Conservation (phyloP, 2,888 invertebrate species). For the Chrysolina oricalcia region DNA sequence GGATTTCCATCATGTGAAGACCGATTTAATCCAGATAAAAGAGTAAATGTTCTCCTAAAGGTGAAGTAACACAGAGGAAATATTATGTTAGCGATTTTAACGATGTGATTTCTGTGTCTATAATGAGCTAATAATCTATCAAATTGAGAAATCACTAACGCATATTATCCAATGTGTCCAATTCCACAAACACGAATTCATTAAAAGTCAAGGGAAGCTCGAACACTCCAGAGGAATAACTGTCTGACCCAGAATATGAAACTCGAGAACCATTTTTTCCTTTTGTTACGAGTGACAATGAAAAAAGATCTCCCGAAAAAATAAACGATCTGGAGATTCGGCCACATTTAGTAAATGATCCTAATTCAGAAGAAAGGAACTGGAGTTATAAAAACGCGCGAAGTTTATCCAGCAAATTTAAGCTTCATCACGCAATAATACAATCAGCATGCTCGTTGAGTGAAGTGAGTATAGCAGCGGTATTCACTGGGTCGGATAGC, state of each 20-base stretch:
- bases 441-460: slow-evolving; percentile 2
- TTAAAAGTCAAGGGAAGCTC: neutral
- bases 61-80: too few relatives aligned
- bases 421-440: slow-evolving; percentile 14
- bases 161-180: neutral
- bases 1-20: too few relatives aligned
- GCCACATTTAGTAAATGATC: slow-evolving; percentile 21
- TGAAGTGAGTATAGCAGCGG: neutral
- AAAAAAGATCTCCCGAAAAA: slow-evolving; percentile 17
- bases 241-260: neutral
- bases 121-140: too few relatives aligned
- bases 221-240: neutral
- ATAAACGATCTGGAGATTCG: slow-evolving; percentile 29
- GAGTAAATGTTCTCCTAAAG: too few relatives aligned
- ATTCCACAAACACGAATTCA: neutral
- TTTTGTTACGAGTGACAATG: slow-evolving; percentile 32
- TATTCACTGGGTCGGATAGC: too few relatives aligned
- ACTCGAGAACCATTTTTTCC: neutral
- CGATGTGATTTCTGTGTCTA: too few relatives aligned
- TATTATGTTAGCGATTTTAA: too few relatives aligned
- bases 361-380: slow-evolving; percentile 22
- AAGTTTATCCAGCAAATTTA: slow-evolving; percentile 10
- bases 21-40: too few relatives aligned
- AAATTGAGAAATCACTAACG: neutral
- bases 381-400: slow-evolving; percentile 26